A percentile compares a stretch with the other conserved stretches of the same genome.
Conservation (phyloP, 2,797 vertebrate species). For the Dryobates pubescens region DNA sequence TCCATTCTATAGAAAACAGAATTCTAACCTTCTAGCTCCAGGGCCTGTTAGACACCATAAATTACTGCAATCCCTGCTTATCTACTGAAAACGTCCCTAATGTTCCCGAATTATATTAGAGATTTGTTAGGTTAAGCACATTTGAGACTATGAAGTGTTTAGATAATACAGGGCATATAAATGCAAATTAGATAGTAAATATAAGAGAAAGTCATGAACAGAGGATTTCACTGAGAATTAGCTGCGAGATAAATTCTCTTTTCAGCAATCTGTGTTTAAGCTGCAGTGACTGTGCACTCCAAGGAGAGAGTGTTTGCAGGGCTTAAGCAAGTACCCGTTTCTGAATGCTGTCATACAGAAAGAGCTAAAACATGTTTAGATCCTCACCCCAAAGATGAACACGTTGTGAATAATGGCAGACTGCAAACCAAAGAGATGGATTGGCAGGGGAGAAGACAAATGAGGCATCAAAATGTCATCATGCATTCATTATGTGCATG, state of each 20-base stretch:
- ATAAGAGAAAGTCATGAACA: background rate
- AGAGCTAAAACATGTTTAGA: background rate
- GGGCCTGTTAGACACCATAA: background rate
- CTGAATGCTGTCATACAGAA: background rate
- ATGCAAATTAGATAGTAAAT: conserved; percentile 28
- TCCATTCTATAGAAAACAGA: background rate
- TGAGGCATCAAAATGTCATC: conserved; percentile 28
- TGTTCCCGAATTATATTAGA: background rate
- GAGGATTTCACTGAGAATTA: background rate
- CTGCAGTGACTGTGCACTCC: background rate
- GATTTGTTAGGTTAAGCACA: conserved; percentile 23
- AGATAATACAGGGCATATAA: background rate
- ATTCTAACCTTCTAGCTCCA: background rate
- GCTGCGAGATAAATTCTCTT: background rate
- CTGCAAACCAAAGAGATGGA: background rate
- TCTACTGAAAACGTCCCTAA: background rate
- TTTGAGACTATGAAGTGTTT: background rate
- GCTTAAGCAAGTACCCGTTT: background rate
- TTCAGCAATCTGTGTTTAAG: background rate
- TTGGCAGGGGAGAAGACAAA: conserved; percentile 2
- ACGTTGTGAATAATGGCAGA: background rate
- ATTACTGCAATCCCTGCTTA: background rate
- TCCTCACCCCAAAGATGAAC: background rate
- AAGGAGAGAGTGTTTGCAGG: background rate
- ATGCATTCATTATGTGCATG: background rate